Evolutionary conservation across 2,797 vertebrate genomes (phyloP).

Genomic region (Crenichthys baileyi): DNA sequence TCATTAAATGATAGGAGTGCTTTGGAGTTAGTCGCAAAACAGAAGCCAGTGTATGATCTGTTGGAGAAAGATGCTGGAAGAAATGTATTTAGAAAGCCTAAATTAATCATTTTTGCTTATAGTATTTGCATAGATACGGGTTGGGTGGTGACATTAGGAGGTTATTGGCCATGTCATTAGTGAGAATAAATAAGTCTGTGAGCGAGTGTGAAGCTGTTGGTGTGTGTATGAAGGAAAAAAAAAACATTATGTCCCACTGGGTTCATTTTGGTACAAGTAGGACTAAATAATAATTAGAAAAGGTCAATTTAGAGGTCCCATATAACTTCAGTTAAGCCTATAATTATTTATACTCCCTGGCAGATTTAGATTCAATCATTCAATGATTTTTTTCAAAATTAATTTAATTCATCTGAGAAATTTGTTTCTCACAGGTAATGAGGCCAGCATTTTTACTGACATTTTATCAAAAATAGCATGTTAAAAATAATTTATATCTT

Average conservation of each 20-base stretch:
- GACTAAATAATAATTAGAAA: neutral
- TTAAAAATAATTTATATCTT: neutral
- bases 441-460: neutral
- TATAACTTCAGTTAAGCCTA: neutral
- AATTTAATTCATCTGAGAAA: neutral
- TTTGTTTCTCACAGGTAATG: too few species aligned
- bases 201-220: neutral
- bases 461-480: neutral
- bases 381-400: neutral
- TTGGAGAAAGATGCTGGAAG: slow-evolving; percentile 24
- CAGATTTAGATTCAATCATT: neutral
- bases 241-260: neutral
- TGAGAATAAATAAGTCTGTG: slow-evolving; percentile 11
- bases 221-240: too few species aligned
- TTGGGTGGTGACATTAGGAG: slow-evolving; percentile 44
- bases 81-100: slow-evolving; percentile 30
- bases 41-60: slow-evolving; percentile 28
- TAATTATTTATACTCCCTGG: neutral
- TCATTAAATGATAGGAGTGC: slow-evolving; percentile 40
- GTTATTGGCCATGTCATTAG: slow-evolving; percentile 50
- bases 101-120: slow-evolving; percentile 46
- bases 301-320: neutral
- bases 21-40: slow-evolving; percentile 33
- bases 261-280: neutral
- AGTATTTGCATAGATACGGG: slow-evolving; percentile 15